Evolutionary conservation across 2,888 invertebrate genomes (phyloP), one percentile per base, ranked within the genome.

Genomic region (Platycheirus albimanus): DNA sequence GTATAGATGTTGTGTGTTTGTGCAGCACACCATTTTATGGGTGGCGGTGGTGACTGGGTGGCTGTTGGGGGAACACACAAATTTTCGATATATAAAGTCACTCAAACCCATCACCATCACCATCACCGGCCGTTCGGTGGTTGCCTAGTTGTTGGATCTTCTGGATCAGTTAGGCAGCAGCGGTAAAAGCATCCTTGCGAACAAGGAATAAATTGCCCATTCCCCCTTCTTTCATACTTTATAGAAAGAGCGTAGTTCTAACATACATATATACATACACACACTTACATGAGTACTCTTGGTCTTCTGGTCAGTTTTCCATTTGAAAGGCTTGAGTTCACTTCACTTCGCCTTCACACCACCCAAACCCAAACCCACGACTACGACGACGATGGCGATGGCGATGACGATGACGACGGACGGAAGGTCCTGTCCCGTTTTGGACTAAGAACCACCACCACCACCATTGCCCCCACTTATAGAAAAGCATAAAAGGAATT

Each of bases 291-390:
- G 13, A 19, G 79, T 76, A 85, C 67, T 41, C 41, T 81, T 75
- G 81, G 85, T 84, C 84, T 85, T 71, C 83, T 85, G 83, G 80
- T 85, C 84, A 84, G 83, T 84, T 86, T 75, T 78, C 85, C 80
- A 85, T 86, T 86, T 83, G 85, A 84, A 86, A 86, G 85, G 83
- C 86, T 85, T 85, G 85, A 85, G 84, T 85, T 86, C 86, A 85
- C 86, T 85, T 86, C 78, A 83, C 83, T 63, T 83, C 77, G 69
- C 78, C 72, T 77, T 66, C 78, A 69, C 74, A 78, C 67, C 61
- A 49, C 51, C 63, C 64, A 49, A 61, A 24, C 56, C n/a, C n/a
- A n/a, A n/a, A n/a, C n/a, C n/a, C n/a, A n/a, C n/a, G n/a, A n/a
- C n/a, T n/a, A n/a, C 69, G 15, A 41, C 66, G 43, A 38, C 38